phyloP scores from a whole-genome alignment of 2,797 vertebrate genomes.

The Thamnophis elegans region DNA sequence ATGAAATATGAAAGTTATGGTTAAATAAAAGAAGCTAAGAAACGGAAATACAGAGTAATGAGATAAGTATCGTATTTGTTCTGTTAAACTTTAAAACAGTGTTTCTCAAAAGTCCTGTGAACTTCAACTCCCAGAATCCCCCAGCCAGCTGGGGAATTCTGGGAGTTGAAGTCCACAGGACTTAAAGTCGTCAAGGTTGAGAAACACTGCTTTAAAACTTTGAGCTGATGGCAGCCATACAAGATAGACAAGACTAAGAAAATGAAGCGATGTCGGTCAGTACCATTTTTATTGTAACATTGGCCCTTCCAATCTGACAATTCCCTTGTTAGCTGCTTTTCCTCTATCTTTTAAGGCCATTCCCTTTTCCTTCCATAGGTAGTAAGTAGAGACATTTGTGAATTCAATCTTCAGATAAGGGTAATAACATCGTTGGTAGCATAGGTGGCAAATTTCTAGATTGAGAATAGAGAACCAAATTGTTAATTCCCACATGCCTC shows the following conservation, averaged over 20 bases:
- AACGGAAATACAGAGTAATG: not conserved
- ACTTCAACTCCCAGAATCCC: too few species aligned
- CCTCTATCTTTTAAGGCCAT: not conserved
- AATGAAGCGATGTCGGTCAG: not conserved
- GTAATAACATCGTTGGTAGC: not conserved
- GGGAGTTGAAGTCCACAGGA: too few species aligned
- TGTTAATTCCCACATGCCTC: not conserved
- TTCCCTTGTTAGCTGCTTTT: not conserved
- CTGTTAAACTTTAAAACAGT: not conserved
- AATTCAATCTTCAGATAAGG: not conserved
- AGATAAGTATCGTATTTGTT: not conserved
- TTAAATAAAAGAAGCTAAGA: constrained; percentile 2
- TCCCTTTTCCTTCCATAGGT: not conserved
- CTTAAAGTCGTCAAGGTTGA: too few species aligned
- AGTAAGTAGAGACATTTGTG: not conserved
- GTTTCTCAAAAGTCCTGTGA: too few species aligned
- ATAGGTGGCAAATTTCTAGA: not conserved
- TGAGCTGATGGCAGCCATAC: not conserved
- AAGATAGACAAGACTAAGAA: not conserved
- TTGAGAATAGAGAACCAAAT: not conserved
- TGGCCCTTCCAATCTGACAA: not conserved
- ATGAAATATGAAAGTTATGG: not conserved
- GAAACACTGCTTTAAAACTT: not conserved
- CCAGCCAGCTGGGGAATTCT: too few species aligned
- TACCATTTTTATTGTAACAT: not conserved